A percentile compares a stretch with the other conserved stretches of the same genome.
phyloP scores from a whole-genome alignment of 2,113 vertebrate species.

The Conger conger region DNA sequence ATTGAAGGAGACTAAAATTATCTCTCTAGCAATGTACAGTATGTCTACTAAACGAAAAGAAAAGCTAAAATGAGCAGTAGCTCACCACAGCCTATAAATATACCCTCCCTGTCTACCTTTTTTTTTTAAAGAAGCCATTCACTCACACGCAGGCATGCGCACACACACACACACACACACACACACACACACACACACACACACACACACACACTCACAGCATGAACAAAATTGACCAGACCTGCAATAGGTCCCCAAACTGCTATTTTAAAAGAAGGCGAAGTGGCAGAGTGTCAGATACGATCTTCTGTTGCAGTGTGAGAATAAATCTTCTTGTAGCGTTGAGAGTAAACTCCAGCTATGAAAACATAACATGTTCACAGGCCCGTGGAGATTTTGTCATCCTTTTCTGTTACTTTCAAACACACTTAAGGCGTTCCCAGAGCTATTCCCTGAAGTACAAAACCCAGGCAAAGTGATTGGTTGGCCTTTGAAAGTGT shows the following conservation, averaged over 20 bases:
- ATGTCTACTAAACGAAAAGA: conserved; percentile 12
- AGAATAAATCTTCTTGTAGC: neutral
- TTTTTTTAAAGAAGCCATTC: neutral
- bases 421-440: neutral
- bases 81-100: conserved; percentile 28
- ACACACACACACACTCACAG: neutral
- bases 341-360: neutral
- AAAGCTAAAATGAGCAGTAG: neutral
- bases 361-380: neutral
- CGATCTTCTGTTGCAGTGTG: neutral
- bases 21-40: neutral
- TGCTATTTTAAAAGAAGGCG: neutral
- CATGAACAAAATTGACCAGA: neutral
- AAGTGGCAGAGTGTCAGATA: neutral
- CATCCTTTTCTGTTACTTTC: neutral
- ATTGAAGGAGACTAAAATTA: neutral
- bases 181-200: neutral
- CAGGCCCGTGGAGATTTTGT: neutral
- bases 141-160: neutral
- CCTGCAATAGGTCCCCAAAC: neutral
- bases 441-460: neutral
- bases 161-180: neutral
- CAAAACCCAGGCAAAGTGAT: neutral
- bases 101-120: neutral
- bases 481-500: neutral